These are phyloP conservation scores for Drosophila phalerata DNA, from an alignment of 2,888 invertebrate genomes.

Conservation along the genomic window DNA sequence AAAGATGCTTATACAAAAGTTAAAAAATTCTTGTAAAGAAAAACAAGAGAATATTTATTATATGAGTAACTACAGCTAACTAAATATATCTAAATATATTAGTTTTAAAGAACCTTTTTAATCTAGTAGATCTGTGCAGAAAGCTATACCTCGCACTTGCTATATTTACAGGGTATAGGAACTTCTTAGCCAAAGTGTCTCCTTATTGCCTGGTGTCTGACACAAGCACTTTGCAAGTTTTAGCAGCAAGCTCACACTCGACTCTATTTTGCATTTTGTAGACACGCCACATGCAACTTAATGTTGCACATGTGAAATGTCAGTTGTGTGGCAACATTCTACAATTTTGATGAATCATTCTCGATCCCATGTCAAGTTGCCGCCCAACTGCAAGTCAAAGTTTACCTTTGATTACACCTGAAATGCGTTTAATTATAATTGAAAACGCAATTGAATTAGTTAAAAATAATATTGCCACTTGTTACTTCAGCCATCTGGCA, in stretches of 20 bases:
- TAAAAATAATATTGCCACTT: conserved; percentile 10
- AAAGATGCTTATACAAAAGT: too few relatives aligned
- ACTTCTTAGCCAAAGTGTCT: conserved; percentile 3
- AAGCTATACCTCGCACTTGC: background rate
- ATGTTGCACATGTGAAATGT: conserved; percentile 41
- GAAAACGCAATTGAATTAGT: conserved; percentile 27
- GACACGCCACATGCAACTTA: conserved; percentile 38
- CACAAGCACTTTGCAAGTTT: conserved; percentile 45
- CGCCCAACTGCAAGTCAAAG: background rate
- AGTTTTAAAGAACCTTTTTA: background rate
- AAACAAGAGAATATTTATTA: too few relatives aligned
- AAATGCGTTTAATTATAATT: conserved; percentile 36
- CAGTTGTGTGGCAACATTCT: conserved; percentile 18
- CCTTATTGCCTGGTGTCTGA: conserved; percentile 24
- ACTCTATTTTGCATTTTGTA: conserved; percentile 11
- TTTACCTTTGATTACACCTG: conserved; percentile 12
- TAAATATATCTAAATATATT: too few relatives aligned
- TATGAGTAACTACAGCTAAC: too few relatives aligned
- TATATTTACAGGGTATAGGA: background rate
- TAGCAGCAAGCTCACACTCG: conserved; percentile 8
- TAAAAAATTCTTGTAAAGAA: too few relatives aligned
- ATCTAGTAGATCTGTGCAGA: background rate
- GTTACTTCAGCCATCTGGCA: conserved; percentile 10
- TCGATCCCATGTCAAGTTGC: background rate
- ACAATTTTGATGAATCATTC: conserved; percentile 14